phyloP scores from a whole-genome alignment of 1,140 invertebrate species.

The Anastatus disparis region DNA sequence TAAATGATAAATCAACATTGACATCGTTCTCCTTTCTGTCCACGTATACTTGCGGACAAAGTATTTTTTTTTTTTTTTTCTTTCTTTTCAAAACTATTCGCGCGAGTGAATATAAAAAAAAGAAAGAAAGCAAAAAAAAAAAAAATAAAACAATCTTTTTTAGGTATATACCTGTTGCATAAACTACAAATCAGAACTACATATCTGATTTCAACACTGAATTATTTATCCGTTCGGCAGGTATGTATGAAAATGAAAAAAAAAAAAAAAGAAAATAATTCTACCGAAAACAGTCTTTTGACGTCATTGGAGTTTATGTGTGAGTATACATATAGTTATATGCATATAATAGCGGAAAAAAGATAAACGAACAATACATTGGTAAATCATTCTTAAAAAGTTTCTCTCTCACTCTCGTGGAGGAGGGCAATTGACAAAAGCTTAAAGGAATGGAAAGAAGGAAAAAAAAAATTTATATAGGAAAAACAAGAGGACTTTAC shows the following conservation, averaged over 20 bases:
- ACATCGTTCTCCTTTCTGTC: too few relatives aligned
- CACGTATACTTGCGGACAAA: too few relatives aligned
- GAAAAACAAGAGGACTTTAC: neutral
- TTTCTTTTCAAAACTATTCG: too few relatives aligned
- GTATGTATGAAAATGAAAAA: slow-evolving; percentile 2
- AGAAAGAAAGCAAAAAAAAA: too few relatives aligned
- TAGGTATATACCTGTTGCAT: neutral
- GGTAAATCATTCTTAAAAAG: neutral
- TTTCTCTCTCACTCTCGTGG: too few relatives aligned
- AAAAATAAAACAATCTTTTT: too few relatives aligned
- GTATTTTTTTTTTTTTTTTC: too few relatives aligned
- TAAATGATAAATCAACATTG: too few relatives aligned
- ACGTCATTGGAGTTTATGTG: neutral
- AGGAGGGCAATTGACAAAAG: neutral
- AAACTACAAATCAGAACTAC: neutral
- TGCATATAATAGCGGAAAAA: neutral
- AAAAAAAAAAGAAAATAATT: too few relatives aligned
- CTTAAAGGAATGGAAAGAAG: neutral
- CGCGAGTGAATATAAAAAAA: too few relatives aligned
- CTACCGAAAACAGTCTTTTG: neutral
- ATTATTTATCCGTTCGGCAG: slow-evolving; percentile 10
- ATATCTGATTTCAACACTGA: slow-evolving; percentile 18
- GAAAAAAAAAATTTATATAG: neutral
- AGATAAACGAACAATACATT: neutral
- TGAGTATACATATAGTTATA: neutral